phyloP scores from a whole-genome alignment of 1,140 invertebrate genomes.

The Oscheius sp. region DNA sequence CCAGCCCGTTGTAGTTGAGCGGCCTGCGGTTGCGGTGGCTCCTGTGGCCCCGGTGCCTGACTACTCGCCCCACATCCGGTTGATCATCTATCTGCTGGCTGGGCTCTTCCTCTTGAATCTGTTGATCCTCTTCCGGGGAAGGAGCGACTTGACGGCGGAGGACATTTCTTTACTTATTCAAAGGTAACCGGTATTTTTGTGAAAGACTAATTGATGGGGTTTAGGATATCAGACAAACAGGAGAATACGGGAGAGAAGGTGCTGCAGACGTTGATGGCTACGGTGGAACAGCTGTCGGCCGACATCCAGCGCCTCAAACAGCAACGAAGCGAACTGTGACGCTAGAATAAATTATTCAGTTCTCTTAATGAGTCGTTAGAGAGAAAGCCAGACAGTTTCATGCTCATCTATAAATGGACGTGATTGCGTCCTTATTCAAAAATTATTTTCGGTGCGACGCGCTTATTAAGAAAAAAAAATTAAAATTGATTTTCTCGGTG shows the following conservation, averaged over 20 bases:
- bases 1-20: neutral
- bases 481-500: too few relatives aligned
- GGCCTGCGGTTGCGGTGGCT: neutral
- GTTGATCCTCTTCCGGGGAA: neutral
- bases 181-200: neutral
- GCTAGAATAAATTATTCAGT: too few relatives aligned
- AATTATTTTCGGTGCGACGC: too few relatives aligned
- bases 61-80: neutral
- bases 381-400: too few relatives aligned
- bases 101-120: neutral
- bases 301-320: neutral
- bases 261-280: neutral
- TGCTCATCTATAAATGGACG: too few relatives aligned
- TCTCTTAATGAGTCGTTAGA: too few relatives aligned
- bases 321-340: neutral
- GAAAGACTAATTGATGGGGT: neutral
- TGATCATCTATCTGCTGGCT: neutral
- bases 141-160: neutral
- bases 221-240: neutral
- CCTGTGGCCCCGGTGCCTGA: neutral
- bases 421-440: too few relatives aligned
- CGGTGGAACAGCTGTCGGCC: neutral
- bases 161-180: neutral
- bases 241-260: constrained; percentile 2
- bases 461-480: too few relatives aligned